Evolutionary conservation across 2,888 invertebrate species (phyloP), one percentile per base, ranked within the genome.

Genomic region (Agelastica alni): DNA sequence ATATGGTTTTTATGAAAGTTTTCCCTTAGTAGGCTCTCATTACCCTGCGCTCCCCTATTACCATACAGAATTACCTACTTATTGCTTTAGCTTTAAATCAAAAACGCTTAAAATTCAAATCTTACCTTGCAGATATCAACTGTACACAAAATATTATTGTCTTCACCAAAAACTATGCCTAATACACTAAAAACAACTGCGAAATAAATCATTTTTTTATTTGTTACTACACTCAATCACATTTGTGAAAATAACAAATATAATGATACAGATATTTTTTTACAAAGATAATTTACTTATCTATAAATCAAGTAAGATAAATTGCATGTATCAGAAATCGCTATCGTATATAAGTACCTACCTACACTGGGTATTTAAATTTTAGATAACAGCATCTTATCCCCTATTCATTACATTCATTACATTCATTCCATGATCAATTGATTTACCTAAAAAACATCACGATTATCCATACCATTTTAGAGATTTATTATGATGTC

Each of bases 61-160:
- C n/a, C n/a, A n/a, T n/a, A n/a, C n/a, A n/a, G n/a, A n/a, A n/a
- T n/a, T n/a, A n/a, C n/a, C n/a, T n/a, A n/a, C n/a, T n/a, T n/a
- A n/a, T n/a, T n/a, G n/a, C n/a, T n/a, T n/a, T n/a, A n/a, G n/a
- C n/a, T n/a, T n/a, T n/a, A n/a, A n/a, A n/a, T n/a, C n/a, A n/a
- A n/a, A n/a, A n/a, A n/a, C n/a, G n/a, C n/a, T n/a, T n/a, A 10
- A 41, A 46, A 28, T 14, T 45, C 44, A 3, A 17, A 17, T 18
- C 18, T 44, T 55, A 60, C 62, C 9, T 57, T 51, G 28, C 60
- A 60, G 28, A 36, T 56, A 9, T 39, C 42, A 2, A 17, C 28
- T 16, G 59, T 53, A 39, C 60, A 59, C 7, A 60, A 47, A 22
- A 62, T 42, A 37, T 57, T 59, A 26, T 26, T 55, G 58, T 60